Evolutionary conservation across 1,140 invertebrate genomes (phyloP).

Genomic region (Coenobita brevimanus): DNA sequence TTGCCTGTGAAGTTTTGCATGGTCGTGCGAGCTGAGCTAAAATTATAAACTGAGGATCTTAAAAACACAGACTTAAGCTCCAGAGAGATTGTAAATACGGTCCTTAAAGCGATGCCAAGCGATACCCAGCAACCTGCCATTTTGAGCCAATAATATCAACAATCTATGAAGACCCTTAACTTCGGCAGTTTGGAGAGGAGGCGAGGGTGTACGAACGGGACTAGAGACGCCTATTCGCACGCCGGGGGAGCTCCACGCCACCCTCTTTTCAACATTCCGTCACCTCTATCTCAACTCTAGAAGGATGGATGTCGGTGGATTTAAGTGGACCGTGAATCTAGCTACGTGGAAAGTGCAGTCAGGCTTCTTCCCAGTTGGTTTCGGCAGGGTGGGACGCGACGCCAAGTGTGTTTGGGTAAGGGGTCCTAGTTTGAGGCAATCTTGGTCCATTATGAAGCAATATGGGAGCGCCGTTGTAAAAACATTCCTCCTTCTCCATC

Average conservation of each 20-base stretch:
- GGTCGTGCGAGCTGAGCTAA: neutral
- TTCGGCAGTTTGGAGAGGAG: conserved; percentile 59
- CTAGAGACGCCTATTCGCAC: too few species aligned
- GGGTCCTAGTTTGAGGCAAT: conserved; percentile 63
- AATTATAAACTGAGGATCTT: neutral
- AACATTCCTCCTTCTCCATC: conserved; percentile 18
- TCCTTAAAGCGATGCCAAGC: conserved; percentile 22
- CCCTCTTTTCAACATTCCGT: too few species aligned
- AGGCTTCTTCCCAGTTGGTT: too few species aligned
- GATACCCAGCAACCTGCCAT: conserved; percentile 47
- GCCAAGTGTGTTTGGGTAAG: conserved; percentile 59
- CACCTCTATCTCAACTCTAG: neutral
- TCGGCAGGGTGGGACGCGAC: conserved; percentile 16
- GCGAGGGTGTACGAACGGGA: conserved; percentile 40
- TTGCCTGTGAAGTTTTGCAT: neutral
- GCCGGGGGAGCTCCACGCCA: too few species aligned
- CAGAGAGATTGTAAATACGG: neutral
- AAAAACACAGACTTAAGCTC: neutral
- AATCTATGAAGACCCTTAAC: conserved; percentile 67
- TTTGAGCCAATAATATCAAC: conserved; percentile 65
- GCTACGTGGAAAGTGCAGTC: too few species aligned
- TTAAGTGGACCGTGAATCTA: neutral
- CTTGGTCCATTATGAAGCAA: conserved; percentile 66
- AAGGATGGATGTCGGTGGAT: neutral
- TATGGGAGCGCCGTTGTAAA: conserved; percentile 60